Evolutionary conservation across 2,113 vertebrate species (phyloP), one percentile per base, ranked within the genome.

Genomic region (Cathartes aura): DNA sequence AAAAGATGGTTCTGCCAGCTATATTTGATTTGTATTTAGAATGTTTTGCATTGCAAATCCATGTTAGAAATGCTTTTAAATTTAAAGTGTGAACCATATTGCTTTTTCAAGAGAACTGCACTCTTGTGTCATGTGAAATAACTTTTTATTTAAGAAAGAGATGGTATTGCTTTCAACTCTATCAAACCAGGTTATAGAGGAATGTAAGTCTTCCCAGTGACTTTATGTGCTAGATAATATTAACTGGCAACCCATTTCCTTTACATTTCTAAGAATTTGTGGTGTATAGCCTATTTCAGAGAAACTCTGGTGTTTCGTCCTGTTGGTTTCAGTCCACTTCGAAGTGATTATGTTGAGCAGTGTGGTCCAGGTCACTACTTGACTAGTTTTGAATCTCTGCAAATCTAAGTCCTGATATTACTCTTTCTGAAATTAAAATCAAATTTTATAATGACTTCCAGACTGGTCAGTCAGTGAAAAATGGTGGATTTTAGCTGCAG

Each of bases 21-120:
- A 21, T 58, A 76, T 67, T 93, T 95, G 92, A 88, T 96, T 95
- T 96, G 91, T 97, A 75, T 97, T 94, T 96, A 64, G 58, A 90
- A 88, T 43, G 21, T 52, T 96, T 91, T 95, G 85, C 84, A 91
- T 93, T 97, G 93, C 93, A 96, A 97, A 97, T 96, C 36, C 42
- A 15, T 19, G n/a, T 85, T 96, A 73, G 70, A 93, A 94, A 79
- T 95, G 53, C 56, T 89, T 94, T 84, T 78, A 92, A 89, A 93
- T 83, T 86, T 73, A 5, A 87, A 74, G 93, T 90, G 90, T 96
- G 93, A 90, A 90, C 74, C 82, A 68, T 95, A 95, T 68, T 94
- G 92, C 92, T 80, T 97, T 87, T 94, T 85, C 70, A 72, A 68
- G 73, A 82, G 58, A 97, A 80, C 40, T 53, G 45, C 62, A 60